phyloP scores from a whole-genome alignment of 2,888 invertebrate species.

The Teleogryllus oceanicus region DNA sequence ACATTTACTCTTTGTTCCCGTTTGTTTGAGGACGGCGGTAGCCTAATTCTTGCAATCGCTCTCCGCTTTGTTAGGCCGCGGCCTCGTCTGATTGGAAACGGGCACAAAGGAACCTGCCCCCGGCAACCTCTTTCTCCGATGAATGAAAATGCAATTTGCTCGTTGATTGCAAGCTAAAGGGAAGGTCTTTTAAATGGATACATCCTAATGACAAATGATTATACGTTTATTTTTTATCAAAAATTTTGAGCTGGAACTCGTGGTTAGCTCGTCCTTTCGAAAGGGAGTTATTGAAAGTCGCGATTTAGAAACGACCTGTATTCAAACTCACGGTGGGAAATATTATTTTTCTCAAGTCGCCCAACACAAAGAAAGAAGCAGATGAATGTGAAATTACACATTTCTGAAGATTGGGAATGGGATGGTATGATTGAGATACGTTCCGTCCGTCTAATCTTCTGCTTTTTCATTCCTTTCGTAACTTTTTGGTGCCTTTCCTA shows the following conservation, averaged over 20 bases:
- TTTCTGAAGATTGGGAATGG: too few relatives aligned
- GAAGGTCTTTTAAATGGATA: constrained; percentile 8
- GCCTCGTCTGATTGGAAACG: constrained; percentile 6
- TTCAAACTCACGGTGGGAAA: too few relatives aligned
- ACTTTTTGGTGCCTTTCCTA: too few relatives aligned
- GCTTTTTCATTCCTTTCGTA: too few relatives aligned
- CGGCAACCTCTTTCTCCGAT: not conserved
- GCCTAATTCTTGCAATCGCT: constrained; percentile 18
- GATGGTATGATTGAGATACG: too few relatives aligned
- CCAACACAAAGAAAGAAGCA: too few relatives aligned
- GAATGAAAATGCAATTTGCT: constrained; percentile 18
- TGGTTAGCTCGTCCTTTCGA: not conserved
- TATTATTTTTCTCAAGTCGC: too few relatives aligned
- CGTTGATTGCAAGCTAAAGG: constrained; percentile 6
- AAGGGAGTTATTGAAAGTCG: not conserved
- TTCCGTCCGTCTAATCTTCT: too few relatives aligned
- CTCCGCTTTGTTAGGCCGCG: not conserved
- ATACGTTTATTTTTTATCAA: not conserved
- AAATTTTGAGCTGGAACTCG: not conserved
- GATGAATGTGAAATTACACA: too few relatives aligned
- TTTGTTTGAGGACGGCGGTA: constrained; percentile 7
- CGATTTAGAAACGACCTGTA: too few relatives aligned
- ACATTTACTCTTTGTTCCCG: constrained; percentile 18
- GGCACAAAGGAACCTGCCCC: constrained; percentile 9
- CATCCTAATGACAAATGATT: constrained; percentile 18